Evolutionary conservation across 2,888 invertebrate genomes (phyloP).

Genomic region (Spilosoma lubricipeda): DNA sequence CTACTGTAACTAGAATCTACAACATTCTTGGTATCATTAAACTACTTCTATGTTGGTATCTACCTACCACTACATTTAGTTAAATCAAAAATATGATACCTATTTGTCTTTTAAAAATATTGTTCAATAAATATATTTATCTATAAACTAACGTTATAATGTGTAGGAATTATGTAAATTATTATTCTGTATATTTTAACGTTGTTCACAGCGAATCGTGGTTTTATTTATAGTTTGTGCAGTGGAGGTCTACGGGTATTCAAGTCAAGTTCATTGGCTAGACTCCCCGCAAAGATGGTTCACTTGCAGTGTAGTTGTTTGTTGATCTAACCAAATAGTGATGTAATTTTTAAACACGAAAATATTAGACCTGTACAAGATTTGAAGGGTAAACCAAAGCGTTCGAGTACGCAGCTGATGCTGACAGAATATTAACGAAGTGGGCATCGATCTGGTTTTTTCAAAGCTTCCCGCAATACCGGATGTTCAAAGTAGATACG

Average conservation of each 20-base stretch:
- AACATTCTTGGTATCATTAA: background rate
- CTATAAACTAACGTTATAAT: background rate
- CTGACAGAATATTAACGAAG: conserved; percentile 60
- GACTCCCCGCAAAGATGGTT: conserved; percentile 72
- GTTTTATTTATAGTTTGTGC: conserved; percentile 67
- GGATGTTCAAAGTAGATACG: conserved; percentile 40
- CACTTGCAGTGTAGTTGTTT: conserved; percentile 14
- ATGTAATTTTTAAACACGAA: conserved; percentile 4
- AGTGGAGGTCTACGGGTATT: conserved; percentile 70
- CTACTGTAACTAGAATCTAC: conserved; percentile 1
- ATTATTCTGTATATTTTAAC: background rate
- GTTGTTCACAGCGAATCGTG: background rate
- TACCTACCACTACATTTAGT: background rate
- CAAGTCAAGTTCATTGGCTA: conserved; percentile 79
- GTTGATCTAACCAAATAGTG: conserved; percentile 16
- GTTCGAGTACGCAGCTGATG: conserved; percentile 36
- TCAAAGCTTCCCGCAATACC: conserved; percentile 37
- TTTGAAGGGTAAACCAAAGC: background rate
- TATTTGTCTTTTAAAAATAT: background rate
- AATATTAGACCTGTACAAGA: background rate
- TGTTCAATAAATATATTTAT: too few species aligned
- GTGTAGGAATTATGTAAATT: background rate
- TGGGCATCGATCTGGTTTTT: conserved; percentile 57
- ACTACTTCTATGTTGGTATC: background rate
- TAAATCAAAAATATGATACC: too few species aligned